Evolutionary conservation across 1,140 invertebrate species (phyloP).

Genomic region (Chrysoperla carnea): DNA sequence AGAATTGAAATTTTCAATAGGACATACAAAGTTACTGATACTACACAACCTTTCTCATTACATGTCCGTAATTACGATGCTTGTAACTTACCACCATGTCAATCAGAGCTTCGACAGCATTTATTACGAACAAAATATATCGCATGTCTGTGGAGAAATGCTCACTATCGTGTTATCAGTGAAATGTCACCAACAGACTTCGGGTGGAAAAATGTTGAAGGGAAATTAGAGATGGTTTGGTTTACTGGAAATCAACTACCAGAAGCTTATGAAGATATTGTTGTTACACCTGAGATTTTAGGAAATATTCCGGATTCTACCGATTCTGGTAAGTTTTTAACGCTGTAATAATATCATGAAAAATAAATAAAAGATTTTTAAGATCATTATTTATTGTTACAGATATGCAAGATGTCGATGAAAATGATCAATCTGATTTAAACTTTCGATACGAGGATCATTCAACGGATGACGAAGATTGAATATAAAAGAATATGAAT

Average conservation of each 20-base stretch:
- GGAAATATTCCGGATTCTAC: too few relatives aligned
- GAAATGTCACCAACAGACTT: slow-evolving; percentile 5
- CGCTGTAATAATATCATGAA: too few relatives aligned
- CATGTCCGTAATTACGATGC: slow-evolving; percentile 7
- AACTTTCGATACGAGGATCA: too few relatives aligned
- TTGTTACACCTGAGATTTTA: too few relatives aligned
- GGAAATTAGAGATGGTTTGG: slow-evolving; percentile 13
- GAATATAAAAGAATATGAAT: too few relatives aligned
- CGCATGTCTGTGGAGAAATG: too few relatives aligned
- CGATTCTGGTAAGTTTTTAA: too few relatives aligned
- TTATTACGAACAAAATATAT: slow-evolving; percentile 8
- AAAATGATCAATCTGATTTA: too few relatives aligned
- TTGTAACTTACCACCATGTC: slow-evolving; percentile 10
- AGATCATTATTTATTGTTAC: too few relatives aligned
- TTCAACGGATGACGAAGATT: too few relatives aligned
- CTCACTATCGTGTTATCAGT: not conserved
- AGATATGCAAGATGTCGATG: too few relatives aligned
- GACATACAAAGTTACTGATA: slow-evolving; percentile 5
- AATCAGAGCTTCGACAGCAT: slow-evolving; percentile 13
- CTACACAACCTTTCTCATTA: slow-evolving; percentile 2
- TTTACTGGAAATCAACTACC: slow-evolving; percentile 15
- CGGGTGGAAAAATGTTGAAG: slow-evolving; percentile 13
- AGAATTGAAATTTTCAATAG: slow-evolving; percentile 7
- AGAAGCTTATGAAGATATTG: slow-evolving; percentile 14
- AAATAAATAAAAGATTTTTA: too few relatives aligned